Percentiles rank a stretch among this genome's conserved stretches.
phyloP scores from a whole-genome alignment of 2,113 vertebrate genomes.

The Serinus canaria region DNA sequence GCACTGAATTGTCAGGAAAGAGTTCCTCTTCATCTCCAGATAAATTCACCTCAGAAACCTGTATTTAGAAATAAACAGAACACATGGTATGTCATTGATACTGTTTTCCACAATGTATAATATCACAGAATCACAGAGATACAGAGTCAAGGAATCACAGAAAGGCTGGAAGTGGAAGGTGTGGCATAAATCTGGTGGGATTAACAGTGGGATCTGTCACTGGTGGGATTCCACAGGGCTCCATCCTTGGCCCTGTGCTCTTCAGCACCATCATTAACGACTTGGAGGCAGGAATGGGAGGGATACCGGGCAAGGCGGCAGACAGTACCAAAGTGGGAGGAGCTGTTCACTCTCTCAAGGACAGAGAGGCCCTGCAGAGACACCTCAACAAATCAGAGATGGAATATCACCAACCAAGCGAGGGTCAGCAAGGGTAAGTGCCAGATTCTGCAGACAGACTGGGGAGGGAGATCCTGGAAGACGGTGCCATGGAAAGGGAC shows the following conservation, averaged over 20 bases:
- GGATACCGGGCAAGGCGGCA: neutral
- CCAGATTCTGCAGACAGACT: fast-evolving
- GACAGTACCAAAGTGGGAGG: neutral
- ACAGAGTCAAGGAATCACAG: neutral
- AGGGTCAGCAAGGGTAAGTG: fast-evolving
- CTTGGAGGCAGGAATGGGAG: neutral
- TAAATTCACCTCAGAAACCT: neutral
- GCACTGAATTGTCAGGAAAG: neutral
- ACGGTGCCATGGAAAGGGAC: neutral
- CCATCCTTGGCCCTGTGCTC: neutral
- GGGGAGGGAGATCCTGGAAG: neutral
- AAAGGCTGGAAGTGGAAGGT: neutral
- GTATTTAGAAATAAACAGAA: neutral
- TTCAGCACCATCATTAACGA: neutral
- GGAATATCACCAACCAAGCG: neutral
- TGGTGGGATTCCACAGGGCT: no score
- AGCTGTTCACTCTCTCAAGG: neutral
- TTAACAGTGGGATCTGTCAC: no score
- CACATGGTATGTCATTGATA: neutral
- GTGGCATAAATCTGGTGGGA: neutral
- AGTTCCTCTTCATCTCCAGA: neutral
- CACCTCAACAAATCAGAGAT: neutral
- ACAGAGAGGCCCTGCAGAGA: neutral
- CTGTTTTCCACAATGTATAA: neutral
- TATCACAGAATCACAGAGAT: neutral